Percentiles rank a stretch among this genome's conserved stretches.
phyloP scores from a whole-genome alignment of 2,888 invertebrate species.

The Danaus chrysippus region DNA sequence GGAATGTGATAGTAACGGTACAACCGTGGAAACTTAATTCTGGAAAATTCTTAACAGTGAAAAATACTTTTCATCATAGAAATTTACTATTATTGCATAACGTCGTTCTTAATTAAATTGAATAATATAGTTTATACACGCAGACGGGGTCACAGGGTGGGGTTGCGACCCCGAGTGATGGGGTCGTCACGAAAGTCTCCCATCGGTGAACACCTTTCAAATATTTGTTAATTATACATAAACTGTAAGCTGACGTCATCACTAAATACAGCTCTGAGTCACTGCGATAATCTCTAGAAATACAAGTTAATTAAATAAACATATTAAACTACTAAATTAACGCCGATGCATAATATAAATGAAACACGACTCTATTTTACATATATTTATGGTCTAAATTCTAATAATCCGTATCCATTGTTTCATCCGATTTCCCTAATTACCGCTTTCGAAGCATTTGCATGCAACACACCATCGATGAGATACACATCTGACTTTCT shows the following conservation, averaged over 20 bases:
- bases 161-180: constrained; percentile 2
- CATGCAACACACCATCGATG: constrained; percentile 19
- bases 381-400: background rate
- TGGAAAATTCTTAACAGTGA: constrained; percentile 14
- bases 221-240: no score
- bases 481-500: constrained; percentile 28
- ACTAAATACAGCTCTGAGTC: background rate
- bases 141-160: constrained; percentile 5
- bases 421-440: constrained; percentile 10
- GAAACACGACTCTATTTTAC: no score
- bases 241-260: background rate
- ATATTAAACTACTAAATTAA: no score
- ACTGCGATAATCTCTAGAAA: background rate
- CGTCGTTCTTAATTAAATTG: constrained; percentile 25
- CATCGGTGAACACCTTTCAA: constrained; percentile 1
- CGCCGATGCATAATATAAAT: no score
- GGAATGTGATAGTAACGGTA: constrained; percentile 13
- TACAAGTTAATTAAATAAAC: background rate
- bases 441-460: constrained; percentile 17
- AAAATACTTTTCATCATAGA: no score
- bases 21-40: constrained; percentile 10
- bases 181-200: no score
- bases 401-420: background rate
- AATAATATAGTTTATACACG: constrained; percentile 12
- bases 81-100: constrained; percentile 22